Percentiles rank a stretch among this genome's conserved stretches.
Conservation (phyloP, 1,140 invertebrate species). For the Meloidogyne chitwoodi region DNA sequence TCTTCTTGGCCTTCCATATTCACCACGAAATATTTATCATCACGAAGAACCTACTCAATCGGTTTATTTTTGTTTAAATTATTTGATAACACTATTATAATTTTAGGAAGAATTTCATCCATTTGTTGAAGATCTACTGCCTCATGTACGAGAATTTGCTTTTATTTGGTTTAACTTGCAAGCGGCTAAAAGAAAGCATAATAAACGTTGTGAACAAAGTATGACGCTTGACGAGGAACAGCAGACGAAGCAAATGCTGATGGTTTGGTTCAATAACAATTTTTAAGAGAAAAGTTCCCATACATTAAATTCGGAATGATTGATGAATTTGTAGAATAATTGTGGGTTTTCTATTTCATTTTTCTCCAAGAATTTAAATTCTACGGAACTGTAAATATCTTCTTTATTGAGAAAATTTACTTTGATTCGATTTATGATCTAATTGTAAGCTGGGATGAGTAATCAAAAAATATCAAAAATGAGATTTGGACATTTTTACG, state of each 20-base stretch:
- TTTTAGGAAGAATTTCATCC: constrained; percentile 94
- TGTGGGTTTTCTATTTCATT: neutral
- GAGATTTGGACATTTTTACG: too few species aligned
- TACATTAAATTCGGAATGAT: neutral
- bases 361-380: too few species aligned
- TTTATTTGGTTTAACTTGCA: constrained; percentile 99
- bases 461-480: too few species aligned
- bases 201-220: constrained; percentile 98
- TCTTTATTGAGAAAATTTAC: too few species aligned
- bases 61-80: neutral
- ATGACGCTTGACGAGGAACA: constrained; percentile 98
- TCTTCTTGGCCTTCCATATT: neutral
- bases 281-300: too few species aligned
- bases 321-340: too few species aligned
- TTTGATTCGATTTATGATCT: too few species aligned
- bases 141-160: constrained; percentile 97
- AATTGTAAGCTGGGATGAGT: too few species aligned
- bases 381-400: too few species aligned
- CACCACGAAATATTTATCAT: neutral
- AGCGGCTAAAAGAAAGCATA: constrained; percentile 97
- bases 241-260: constrained; percentile 71
- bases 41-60: neutral
- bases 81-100: neutral
- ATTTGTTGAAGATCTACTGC: constrained; percentile 98
- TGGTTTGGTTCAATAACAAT: neutral